Evolutionary conservation across 2,888 invertebrate species (phyloP).

Genomic region (Scaptomyza tumidula): DNA sequence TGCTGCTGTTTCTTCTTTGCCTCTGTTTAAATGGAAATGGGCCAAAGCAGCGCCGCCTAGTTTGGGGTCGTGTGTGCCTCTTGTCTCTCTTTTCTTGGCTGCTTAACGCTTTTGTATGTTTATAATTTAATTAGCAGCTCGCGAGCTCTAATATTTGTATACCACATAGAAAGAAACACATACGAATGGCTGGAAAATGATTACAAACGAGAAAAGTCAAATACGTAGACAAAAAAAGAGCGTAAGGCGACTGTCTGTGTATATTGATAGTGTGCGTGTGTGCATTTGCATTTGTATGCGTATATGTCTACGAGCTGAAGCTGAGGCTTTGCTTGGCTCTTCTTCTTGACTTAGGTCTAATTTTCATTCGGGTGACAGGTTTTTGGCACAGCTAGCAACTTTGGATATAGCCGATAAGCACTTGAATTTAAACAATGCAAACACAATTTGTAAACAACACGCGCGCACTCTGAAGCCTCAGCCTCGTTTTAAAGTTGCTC

Average conservation of each 20-base stretch:
- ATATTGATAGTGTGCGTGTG: constrained; percentile 23
- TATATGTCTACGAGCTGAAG: constrained; percentile 43
- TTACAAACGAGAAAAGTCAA: constrained; percentile 80
- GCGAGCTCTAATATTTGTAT: constrained; percentile 77
- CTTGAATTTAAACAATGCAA: constrained; percentile 40
- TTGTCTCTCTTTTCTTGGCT: constrained; percentile 38
- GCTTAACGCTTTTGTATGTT: constrained; percentile 75
- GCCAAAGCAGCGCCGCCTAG: constrained; percentile 46
- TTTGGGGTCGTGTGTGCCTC: constrained; percentile 52
- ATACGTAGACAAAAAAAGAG: constrained; percentile 78
- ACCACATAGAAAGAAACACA: constrained; percentile 69
- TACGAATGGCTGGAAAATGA: constrained; percentile 77
- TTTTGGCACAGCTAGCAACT: constrained; percentile 36
- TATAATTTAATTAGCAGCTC: constrained; percentile 81
- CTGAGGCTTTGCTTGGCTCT: constrained; percentile 39
- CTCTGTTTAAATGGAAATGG: constrained; percentile 44
- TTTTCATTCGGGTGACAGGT: constrained; percentile 29
- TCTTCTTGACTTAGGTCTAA: constrained; percentile 28
- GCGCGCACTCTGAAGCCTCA: constrained; percentile 62
- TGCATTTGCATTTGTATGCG: constrained; percentile 27
- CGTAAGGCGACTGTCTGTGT: constrained; percentile 56
- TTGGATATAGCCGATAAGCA: constrained; percentile 33
- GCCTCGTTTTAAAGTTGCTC: constrained; percentile 67
- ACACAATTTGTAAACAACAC: constrained; percentile 69
- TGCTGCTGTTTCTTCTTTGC: constrained; percentile 21